Percentiles rank a stretch among this genome's conserved stretches.
Conservation (phyloP, 2,113 vertebrate genomes). For the Rattus rattus region DNA sequence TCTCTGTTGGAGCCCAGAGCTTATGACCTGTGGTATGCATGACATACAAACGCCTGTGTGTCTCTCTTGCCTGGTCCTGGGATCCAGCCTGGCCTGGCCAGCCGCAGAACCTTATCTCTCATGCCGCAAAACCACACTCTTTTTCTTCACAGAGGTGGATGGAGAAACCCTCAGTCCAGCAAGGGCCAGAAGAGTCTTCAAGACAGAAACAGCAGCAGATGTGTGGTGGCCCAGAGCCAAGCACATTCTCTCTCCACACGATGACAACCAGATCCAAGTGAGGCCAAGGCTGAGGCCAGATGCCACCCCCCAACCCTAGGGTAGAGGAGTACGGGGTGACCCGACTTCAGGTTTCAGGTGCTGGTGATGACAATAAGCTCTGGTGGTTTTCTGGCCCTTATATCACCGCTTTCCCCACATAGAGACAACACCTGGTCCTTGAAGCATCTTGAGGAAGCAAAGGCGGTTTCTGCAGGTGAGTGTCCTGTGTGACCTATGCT, state of each 20-base stretch:
- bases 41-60: too few species aligned
- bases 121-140: fast-evolving
- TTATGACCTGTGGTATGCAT: not conserved
- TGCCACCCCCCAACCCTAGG: not conserved
- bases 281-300: not conserved
- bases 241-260: fast-evolving
- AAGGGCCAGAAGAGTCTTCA: fast-evolving
- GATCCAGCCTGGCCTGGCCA: fast-evolving
- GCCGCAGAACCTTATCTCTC: fast-evolving
- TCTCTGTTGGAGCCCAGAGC: not conserved
- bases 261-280: not conserved
- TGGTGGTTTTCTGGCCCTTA: not conserved
- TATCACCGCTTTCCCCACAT: not conserved
- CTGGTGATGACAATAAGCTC: not conserved
- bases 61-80: not conserved
- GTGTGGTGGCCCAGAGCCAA: fast-evolving
- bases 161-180: not conserved
- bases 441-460: fast-evolving
- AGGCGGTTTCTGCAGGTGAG: not conserved
- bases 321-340: fast-evolving
- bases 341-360: fast-evolving
- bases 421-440: fast-evolving
- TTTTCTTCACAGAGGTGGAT: not conserved
- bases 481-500: not conserved
- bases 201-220: fast-evolving